These are phyloP conservation scores for Papilio elwesi DNA, from an alignment of 2,888 invertebrate genomes.

Conservation along the genomic window DNA sequence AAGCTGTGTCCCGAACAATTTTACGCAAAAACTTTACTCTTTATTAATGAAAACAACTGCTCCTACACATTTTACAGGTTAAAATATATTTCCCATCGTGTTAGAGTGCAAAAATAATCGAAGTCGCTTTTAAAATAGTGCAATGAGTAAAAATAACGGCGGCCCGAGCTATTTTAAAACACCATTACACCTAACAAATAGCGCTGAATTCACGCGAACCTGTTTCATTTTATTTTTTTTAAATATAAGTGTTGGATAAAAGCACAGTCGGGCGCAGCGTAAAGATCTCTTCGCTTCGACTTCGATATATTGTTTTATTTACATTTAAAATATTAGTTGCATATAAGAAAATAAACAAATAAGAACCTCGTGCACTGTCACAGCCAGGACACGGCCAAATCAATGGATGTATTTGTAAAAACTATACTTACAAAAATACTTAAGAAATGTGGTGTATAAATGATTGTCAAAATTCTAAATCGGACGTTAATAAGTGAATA, in stretches of 20 bases:
- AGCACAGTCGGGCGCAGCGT: slow-evolving; percentile 12
- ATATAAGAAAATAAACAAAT: background rate
- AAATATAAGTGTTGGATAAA: slow-evolving; percentile 31
- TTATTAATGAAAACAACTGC: background rate
- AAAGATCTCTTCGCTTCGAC: slow-evolving; percentile 2
- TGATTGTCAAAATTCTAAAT: too few relatives aligned
- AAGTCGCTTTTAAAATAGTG: slow-evolving; percentile 29
- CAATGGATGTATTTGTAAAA: too few relatives aligned
- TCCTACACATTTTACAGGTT: slow-evolving; percentile 1
- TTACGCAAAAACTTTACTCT: background rate
- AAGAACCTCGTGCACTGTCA: too few relatives aligned
- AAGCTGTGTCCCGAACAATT: background rate
- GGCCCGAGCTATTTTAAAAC: slow-evolving; percentile 29
- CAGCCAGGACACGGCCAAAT: too few relatives aligned
- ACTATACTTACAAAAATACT: too few relatives aligned
- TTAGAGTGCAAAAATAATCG: slow-evolving; percentile 29
- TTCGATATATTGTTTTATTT: background rate
- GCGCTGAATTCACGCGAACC: slow-evolving; percentile 21
- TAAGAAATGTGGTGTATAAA: too few relatives aligned
- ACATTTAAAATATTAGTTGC: background rate
- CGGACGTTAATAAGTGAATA: too few relatives aligned
- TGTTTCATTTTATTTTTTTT: slow-evolving; percentile 21
- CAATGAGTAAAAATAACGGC: slow-evolving; percentile 27
- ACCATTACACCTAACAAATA: slow-evolving; percentile 28
- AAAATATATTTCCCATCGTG: slow-evolving; percentile 15